Percentiles rank a stretch among this genome's conserved stretches.
Conservation (phyloP, 2,113 vertebrate species). For the Barbus barbus region DNA sequence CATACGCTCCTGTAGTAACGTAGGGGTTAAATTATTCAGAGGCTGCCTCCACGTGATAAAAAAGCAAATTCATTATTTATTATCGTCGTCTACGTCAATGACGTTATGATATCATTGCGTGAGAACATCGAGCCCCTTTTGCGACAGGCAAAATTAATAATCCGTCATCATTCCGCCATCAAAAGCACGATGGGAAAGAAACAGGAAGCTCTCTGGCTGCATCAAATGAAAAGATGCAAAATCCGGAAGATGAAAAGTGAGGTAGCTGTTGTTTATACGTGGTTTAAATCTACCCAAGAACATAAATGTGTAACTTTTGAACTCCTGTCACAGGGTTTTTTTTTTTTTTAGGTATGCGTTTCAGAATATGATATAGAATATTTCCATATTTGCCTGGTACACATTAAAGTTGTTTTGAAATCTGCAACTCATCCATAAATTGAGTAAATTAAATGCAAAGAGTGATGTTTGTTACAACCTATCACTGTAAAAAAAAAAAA, state of each 20-base stretch:
- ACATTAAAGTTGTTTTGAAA: background rate
- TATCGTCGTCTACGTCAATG: slow-evolving; percentile 39
- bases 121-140: slow-evolving; percentile 8
- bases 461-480: background rate
- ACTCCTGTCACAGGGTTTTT: background rate
- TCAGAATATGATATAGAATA: background rate
- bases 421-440: background rate
- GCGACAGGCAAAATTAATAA: background rate
- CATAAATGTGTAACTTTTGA: background rate
- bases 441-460: background rate
- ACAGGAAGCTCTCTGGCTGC: background rate
- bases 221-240: background rate
- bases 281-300: background rate
- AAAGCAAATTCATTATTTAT: slow-evolving; percentile 36
- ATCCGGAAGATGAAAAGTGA: slow-evolving; percentile 13
- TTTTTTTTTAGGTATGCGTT: background rate
- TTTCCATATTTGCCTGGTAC: background rate
- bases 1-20: slow-evolving; percentile 5
- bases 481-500: background rate
- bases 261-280: background rate
- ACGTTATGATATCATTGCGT: slow-evolving; percentile 36
- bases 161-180: background rate
- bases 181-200: background rate
- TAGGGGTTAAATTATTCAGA: slow-evolving; percentile 47
- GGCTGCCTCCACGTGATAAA: slow-evolving; percentile 33